Evolutionary conservation across 1,140 invertebrate species (phyloP), one percentile per base, ranked within the genome.

Genomic region (Lamellibrachia luymesi): DNA sequence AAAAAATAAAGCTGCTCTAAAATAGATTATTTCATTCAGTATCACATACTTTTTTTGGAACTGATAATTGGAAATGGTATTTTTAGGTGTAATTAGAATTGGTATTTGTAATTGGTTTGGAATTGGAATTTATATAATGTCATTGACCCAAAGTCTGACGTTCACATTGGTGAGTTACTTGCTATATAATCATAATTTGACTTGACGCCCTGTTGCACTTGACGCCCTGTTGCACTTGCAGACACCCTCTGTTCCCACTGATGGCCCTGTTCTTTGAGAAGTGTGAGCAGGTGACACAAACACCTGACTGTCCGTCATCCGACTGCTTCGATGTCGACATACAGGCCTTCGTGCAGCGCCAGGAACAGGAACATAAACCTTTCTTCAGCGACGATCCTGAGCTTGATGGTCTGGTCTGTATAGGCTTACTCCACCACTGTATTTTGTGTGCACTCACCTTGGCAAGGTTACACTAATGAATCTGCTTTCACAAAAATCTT

Each of bases 331-430:
- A 95, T 94, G 94, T 94, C 0, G 95, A 96, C 92, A 95, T 96
- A n/a, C 95, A 96, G 93, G 94, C 95, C 7, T 96, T 96, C 95
- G 97, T 99, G 92, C 98, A 98, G 95, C 98, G 98, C 95, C 98
- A 98, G 96, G 97, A 98, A 96, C 97, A 98, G 95, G 98, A 98
- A 96, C 97, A 98, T 93, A 97, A 98, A 95, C 98, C 98, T 2
- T 98, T 99, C 96, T 97, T 99, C 92, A 98, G 98, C 94, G 98
- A 98, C 96, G 98, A 99, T 97, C 97, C 98, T 10, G 98, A 99
- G 97, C 98, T 99, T 93, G 98, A 99, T 97, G 98, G 98, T 94
- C 97, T 99, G 97, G 98, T 98, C 96, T 96, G 97, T 96, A 56
- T 91, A n/a, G 0, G 52, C 52, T 56, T 56, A 8, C 64, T 90